Percentiles rank a stretch among this genome's conserved stretches.
These are phyloP conservation scores for Uropetala carovei DNA, from an alignment of 2,888 invertebrate genomes.

Conservation along the genomic window DNA sequence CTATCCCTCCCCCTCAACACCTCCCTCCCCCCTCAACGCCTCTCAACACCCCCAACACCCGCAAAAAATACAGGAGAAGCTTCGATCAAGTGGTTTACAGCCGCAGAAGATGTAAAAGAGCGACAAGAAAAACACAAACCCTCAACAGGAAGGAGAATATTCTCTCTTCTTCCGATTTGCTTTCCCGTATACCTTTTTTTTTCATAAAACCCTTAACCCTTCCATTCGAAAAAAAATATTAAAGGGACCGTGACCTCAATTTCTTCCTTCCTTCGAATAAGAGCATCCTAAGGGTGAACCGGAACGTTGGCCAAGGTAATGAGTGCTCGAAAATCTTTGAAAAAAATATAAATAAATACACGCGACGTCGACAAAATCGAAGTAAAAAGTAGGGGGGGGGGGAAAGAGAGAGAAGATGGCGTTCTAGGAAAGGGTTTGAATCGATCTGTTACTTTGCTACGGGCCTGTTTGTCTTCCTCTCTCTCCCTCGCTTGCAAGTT, in stretches of 20 bases:
- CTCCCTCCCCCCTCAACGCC: background rate
- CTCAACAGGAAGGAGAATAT: too few species aligned
- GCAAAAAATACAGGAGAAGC: background rate
- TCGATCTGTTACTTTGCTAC: conserved; percentile 4
- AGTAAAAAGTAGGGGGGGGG: background rate
- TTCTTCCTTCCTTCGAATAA: background rate
- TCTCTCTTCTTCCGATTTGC: too few species aligned
- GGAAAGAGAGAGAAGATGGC: background rate
- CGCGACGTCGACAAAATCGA: background rate
- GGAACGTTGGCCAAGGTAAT: background rate
- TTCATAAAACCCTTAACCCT: background rate
- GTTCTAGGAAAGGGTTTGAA: background rate
- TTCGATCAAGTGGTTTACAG: background rate
- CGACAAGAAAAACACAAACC: background rate
- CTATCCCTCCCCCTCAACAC: background rate
- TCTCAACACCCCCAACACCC: background rate
- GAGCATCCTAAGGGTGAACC: background rate
- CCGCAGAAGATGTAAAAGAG: background rate
- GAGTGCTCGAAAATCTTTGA: background rate
- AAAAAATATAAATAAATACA: background rate
- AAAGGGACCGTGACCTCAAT: background rate
- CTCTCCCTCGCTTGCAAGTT: background rate
- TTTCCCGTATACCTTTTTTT: too few species aligned
- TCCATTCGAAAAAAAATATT: background rate
- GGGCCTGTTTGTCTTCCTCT: background rate